Evolutionary conservation across 2,888 invertebrate species (phyloP).

Genomic region (Spatulosminthurus flaviceps): DNA sequence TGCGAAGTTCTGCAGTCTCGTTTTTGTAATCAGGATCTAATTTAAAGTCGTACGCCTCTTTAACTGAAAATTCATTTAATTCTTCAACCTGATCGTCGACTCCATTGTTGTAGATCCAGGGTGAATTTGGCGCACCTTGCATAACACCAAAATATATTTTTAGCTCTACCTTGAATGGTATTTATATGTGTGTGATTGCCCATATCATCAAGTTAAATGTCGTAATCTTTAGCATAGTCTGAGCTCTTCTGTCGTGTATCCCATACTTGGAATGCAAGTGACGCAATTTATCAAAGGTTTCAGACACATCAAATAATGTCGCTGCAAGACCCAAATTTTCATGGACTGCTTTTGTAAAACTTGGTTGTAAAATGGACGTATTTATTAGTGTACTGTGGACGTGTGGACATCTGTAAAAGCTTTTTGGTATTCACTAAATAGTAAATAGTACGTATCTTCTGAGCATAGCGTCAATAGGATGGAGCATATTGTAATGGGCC

Average conservation of each 20-base stretch:
- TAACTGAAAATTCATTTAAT: not conserved
- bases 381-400: conserved; percentile 4
- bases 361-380: not conserved
- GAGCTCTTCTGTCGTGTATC: not conserved
- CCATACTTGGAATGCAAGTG: not conserved
- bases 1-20: not conserved
- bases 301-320: not conserved
- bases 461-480: not conserved
- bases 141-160: too few relatives aligned
- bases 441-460: not conserved
- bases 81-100: not conserved
- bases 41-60: not conserved
- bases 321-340: not conserved
- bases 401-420: not conserved
- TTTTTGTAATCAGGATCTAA: not conserved
- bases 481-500: conserved; percentile 3
- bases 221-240: not conserved
- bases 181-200: not conserved
- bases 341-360: not conserved
- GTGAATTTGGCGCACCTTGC: not conserved
- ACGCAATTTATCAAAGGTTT: conserved; percentile 1
- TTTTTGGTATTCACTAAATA: not conserved
- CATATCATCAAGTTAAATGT: not conserved
- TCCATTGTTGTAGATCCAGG: not conserved
- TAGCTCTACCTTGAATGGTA: conserved; percentile 2